Percentiles rank a stretch among this genome's conserved stretches.
phyloP scores from a whole-genome alignment of 2,113 vertebrate genomes.

The Cyphomyrus plagiostoma region DNA sequence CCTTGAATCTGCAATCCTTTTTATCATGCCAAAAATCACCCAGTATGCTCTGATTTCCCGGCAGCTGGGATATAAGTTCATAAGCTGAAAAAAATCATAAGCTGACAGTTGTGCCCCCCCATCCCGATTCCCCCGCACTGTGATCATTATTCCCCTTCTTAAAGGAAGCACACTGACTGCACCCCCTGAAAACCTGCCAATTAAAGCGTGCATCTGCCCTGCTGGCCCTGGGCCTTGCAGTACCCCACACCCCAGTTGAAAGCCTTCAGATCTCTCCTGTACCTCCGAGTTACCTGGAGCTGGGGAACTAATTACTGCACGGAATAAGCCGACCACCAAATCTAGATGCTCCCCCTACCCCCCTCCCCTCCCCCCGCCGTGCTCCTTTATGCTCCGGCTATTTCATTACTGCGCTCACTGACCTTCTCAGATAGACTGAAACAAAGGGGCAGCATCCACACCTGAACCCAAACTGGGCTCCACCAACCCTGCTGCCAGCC shows the following conservation, averaged over 20 bases:
- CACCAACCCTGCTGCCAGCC: background rate
- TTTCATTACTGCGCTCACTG: background rate
- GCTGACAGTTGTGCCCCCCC: background rate
- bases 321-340: background rate
- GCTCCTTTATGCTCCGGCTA: background rate
- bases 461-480: background rate
- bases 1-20: constrained; percentile 8
- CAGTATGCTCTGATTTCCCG: constrained; percentile 12
- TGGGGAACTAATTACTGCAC: constrained; percentile 8
- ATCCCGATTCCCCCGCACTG: background rate
- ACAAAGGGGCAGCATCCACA: background rate
- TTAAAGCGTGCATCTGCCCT: background rate
- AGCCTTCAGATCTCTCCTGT: background rate
- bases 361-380: rapidly evolving
- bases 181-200: constrained; percentile 10
- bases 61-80: constrained; percentile 8
- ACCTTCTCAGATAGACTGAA: constrained; percentile 12
- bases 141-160: background rate
- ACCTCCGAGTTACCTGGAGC: constrained; percentile 3
- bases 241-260: background rate
- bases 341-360: no score
- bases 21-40: constrained; percentile 14
- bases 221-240: background rate
- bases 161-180: background rate
- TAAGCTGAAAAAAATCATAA: constrained; percentile 11